These are phyloP conservation scores for Cinclus cinclus DNA, from an alignment of 2,113 vertebrate species.

Conservation along the genomic window DNA sequence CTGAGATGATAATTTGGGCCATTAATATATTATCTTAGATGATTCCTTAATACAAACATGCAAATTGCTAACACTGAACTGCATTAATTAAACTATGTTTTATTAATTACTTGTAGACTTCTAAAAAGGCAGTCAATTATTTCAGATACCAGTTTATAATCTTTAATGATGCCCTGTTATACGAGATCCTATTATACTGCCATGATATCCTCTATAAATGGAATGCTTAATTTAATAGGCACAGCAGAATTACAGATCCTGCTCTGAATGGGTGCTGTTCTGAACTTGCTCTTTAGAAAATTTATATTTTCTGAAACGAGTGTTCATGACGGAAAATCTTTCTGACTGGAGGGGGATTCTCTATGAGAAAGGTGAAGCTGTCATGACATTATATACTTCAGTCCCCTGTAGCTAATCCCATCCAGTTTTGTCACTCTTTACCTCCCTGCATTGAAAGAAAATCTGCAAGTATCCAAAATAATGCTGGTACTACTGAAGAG, in stretches of 20 bases:
- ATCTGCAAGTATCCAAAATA: neutral
- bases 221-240: neutral
- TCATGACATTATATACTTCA: neutral
- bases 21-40: conserved; percentile 23
- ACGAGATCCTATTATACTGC: neutral
- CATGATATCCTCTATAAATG: neutral
- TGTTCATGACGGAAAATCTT: neutral
- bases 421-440: neutral
- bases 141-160: conserved; percentile 4
- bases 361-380: neutral
- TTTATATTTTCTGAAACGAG: neutral
- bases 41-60: neutral
- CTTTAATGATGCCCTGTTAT: neutral
- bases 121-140: conserved; percentile 17
- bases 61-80: neutral
- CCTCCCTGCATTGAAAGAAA: neutral
- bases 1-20: neutral
- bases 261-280: neutral
- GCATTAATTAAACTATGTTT: conserved; percentile 31
- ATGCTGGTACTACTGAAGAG: neutral
- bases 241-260: neutral
- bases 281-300: neutral
- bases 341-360: neutral
- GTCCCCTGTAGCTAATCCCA: neutral
- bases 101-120: conserved; percentile 31